Evolutionary conservation across 2,797 vertebrate genomes (phyloP), one percentile per base, ranked within the genome.

Genomic region (Sparidentex hasta): DNA sequence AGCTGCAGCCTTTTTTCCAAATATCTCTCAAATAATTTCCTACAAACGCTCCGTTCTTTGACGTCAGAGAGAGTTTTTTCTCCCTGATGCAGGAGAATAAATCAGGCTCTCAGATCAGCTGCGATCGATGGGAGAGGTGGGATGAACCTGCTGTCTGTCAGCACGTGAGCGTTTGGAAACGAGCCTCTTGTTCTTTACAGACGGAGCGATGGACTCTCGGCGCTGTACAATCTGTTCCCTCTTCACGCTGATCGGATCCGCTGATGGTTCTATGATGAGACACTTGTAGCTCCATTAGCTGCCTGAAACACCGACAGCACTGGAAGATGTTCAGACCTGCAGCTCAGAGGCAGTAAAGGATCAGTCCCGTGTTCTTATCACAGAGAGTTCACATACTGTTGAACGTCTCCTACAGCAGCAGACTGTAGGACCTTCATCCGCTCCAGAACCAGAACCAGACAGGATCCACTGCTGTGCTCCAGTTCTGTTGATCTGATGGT

Each of bases 191-290:
- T 29, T 54, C 27, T 17, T 18, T 3, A 16, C 7, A 4, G 23
- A 18, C 29, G 11, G 21, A 44, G 33, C 1, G 38, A 21, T 9
- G 7, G 38, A 50, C 17, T 71, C 17, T 71, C 20, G 14, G 38
- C 0, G 50, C 58, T 33, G 29, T 12, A 77, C 76, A 13, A 16
- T 38, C 71, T 78, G 75, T 82, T 87, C 74, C 79, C 67, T 75
- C 71, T 73, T 73, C 50, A 55, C 59, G 3, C 29, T 83, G 67
- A 83, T 81, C 62, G 27, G 13, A 21, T 57, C 46, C 50, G 0
- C 14, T 3, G 9, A 16, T 11, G 56, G 21, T 66, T 43, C 8
- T 27, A 18, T 72, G 62, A 71, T 55, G 65, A 48, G 66, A 78
- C 74, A 11, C 67, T 75, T 50, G 43, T 72, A 14, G 13, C 44